Evolutionary conservation across 2,113 vertebrate genomes (phyloP).

Genomic region (Vidua macroura): DNA sequence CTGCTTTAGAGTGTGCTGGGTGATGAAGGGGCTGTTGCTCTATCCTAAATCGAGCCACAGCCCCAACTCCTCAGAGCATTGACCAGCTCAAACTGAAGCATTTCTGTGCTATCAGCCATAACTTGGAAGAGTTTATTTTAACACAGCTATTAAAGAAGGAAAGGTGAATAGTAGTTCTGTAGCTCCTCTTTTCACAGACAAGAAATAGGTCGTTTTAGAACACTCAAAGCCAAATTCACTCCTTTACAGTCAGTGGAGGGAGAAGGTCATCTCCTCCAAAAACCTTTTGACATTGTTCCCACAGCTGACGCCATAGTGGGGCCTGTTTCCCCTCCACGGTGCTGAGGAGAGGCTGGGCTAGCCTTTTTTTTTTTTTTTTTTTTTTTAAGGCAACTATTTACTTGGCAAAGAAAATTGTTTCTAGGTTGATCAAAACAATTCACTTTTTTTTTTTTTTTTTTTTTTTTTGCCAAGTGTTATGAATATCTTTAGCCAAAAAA

Average conservation of each 20-base stretch:
- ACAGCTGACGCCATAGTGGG: neutral
- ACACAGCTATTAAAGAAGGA: neutral
- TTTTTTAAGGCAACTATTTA: neutral
- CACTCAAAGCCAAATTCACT: neutral
- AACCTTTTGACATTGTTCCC: neutral
- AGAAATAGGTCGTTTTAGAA: neutral
- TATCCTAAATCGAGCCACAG: neutral
- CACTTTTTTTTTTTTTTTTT: neutral
- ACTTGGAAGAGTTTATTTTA: neutral
- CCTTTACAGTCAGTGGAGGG: neutral
- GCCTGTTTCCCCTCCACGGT: neutral
- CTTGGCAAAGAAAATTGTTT: neutral
- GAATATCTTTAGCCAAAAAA: neutral
- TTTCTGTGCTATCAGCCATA: neutral
- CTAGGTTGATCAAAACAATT: slow-evolving; percentile 6
- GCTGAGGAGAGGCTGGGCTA: neutral
- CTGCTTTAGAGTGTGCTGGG: neutral
- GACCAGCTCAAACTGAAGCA: neutral
- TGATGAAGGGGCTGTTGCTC: neutral
- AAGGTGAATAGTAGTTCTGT: neutral
- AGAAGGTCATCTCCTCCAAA: neutral
- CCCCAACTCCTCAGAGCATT: neutral
- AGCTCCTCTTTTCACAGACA: neutral
- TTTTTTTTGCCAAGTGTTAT: neutral
- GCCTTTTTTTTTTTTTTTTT: neutral